Conservation (phyloP, 2,888 invertebrate genomes). For the Volucella zonaria region DNA sequence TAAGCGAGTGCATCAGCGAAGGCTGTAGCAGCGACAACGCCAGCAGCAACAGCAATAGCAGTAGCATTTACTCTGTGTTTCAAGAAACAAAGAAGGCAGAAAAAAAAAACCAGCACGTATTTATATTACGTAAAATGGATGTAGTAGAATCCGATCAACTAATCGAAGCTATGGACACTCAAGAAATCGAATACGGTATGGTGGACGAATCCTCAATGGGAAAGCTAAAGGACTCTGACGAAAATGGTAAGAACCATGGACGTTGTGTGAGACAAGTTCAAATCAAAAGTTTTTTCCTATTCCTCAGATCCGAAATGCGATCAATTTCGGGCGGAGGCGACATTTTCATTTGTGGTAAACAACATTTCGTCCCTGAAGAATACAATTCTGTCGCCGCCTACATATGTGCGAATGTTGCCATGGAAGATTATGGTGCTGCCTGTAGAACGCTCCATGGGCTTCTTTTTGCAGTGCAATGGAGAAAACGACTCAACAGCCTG, state of each 20-base stretch:
- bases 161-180: constrained; percentile 82
- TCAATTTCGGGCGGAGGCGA: constrained; percentile 87
- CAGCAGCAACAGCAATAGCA: constrained; percentile 18
- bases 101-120: constrained; percentile 62
- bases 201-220: constrained; percentile 72
- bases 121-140: constrained; percentile 74
- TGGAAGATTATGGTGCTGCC: constrained; percentile 99
- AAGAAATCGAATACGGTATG: constrained; percentile 80
- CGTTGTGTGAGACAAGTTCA: not conserved
- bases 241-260: constrained; percentile 54
- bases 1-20: constrained; percentile 31
- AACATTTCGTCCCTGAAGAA: constrained; percentile 94
- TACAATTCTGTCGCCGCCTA: constrained; percentile 93
- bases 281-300: not conserved
- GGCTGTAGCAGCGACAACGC: constrained; percentile 21
- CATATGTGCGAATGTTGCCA: constrained; percentile 96
- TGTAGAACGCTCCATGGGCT: constrained; percentile 86
- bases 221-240: constrained; percentile 61
- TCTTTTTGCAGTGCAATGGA: constrained; percentile 97
- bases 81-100: constrained; percentile 67
- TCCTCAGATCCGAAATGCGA: constrained; percentile 79
- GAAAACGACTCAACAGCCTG: constrained; percentile 97
- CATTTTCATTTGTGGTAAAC: constrained; percentile 93
- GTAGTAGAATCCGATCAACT: constrained; percentile 82
- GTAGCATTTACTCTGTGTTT: constrained; percentile 65